These are phyloP conservation scores for Araneus ventricosus DNA, from an alignment of 1,140 invertebrate genomes.

Conservation along the genomic window DNA sequence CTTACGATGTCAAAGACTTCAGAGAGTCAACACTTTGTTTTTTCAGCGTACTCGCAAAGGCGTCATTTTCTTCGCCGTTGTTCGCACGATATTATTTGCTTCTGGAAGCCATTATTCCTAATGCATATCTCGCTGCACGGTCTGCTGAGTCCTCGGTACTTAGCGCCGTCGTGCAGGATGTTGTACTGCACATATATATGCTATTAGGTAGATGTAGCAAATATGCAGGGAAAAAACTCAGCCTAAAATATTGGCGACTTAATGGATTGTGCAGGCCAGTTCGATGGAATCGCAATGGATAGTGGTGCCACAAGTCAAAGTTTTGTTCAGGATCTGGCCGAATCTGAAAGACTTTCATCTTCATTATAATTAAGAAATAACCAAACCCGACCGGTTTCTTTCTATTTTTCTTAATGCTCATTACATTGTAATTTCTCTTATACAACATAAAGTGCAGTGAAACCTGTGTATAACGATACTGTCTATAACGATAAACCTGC, in stretches of 20 bases:
- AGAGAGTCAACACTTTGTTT: slow-evolving; percentile 10
- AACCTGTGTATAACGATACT: too few relatives aligned
- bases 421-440: too few relatives aligned
- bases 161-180: not conserved
- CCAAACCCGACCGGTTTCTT: too few relatives aligned
- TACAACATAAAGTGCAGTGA: too few relatives aligned
- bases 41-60: not conserved
- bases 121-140: not conserved
- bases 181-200: not conserved
- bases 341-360: too few relatives aligned
- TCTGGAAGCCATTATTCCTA: not conserved
- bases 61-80: slow-evolving; percentile 7
- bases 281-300: too few relatives aligned
- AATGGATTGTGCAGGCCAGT: not conserved
- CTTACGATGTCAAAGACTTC: slow-evolving; percentile 7
- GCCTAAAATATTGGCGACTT: not conserved
- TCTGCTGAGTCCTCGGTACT: not conserved
- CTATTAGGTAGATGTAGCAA: not conserved
- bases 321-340: too few relatives aligned
- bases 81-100: slow-evolving; percentile 17
- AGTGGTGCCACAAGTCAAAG: too few relatives aligned
- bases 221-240: not conserved
- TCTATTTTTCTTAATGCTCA: too few relatives aligned
- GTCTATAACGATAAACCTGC: too few relatives aligned
- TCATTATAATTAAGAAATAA: too few relatives aligned